phyloP scores from a whole-genome alignment of 2,888 invertebrate species.

The Drepanosiphum platanoidis region DNA sequence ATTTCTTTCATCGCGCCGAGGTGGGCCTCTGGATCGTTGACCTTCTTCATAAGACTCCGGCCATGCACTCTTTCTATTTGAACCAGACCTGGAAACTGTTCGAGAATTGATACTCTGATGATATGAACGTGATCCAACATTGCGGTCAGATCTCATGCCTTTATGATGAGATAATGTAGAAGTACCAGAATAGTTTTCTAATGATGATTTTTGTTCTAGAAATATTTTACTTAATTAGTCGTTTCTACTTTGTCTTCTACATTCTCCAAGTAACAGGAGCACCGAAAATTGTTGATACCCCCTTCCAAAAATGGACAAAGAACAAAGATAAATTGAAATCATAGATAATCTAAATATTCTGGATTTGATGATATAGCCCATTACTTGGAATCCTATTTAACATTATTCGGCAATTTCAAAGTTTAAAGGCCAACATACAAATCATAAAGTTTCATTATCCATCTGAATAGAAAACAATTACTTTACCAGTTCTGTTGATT shows the following conservation, averaged over 20 bases:
- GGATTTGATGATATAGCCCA: constrained; percentile 30
- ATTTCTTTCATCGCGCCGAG: constrained; percentile 48
- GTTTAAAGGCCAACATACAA: neutral
- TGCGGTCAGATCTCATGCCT: constrained; percentile 56
- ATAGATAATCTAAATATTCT: constrained; percentile 21
- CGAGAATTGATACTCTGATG: constrained; percentile 60
- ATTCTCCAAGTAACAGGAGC: constrained; percentile 59
- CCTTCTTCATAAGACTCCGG: constrained; percentile 51
- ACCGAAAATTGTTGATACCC: constrained; percentile 5
- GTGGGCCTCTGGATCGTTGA: constrained; percentile 41
- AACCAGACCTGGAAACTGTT: constrained; percentile 59
- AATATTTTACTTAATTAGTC: constrained; percentile 58
- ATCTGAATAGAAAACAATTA: constrained; percentile 3
- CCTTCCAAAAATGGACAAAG: constrained; percentile 13
- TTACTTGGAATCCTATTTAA: neutral
- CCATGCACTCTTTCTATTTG: constrained; percentile 57
- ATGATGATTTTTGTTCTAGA: constrained; percentile 58
- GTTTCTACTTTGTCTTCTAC: constrained; percentile 40
- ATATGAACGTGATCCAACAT: constrained; percentile 58
- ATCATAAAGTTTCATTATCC: neutral
- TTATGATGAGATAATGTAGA: constrained; percentile 59
- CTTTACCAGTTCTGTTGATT: constrained; percentile 6
- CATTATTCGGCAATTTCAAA: neutral
- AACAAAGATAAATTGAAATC: neutral
- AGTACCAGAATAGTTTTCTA: constrained; percentile 60